Base-by-base conservation (phyloP, 2,888 invertebrate genomes). In the Temnothorax unifasciatus region DNA sequence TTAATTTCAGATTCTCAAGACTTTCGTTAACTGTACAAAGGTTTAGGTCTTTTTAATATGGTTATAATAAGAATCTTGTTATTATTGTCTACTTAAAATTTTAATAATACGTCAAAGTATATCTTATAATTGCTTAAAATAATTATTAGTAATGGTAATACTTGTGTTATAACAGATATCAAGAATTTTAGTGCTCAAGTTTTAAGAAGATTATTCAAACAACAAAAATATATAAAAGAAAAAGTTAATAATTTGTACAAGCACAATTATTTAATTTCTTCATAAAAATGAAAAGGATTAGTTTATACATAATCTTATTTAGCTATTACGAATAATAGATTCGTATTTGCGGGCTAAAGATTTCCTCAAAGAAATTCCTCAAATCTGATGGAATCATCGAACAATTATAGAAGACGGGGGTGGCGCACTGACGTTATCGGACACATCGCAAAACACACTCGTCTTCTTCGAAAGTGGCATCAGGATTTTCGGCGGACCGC, bases 391-490 rank as follows among this genome's bases (percentile, higher is more conserved):
- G 79, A 59, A 81, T 81, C 74, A 59, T 74, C 47, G 34, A 81
- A 61, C 79, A 79, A 79, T 73, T 73, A 81, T 81, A 81, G 73
- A 81, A 81, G 21, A 81, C 41, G 74, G 47, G 74, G n/a, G 47
- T 47, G 59, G 18, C 47, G 76, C n/a, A 34, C 74, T 79, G 73
- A 79, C 77, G 77, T 79, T 79, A 79, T 79, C 74, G 44, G 34
- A 21, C 79, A 59, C 59, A 44, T 81, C 74, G 34, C 74, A n/a
- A 57, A 77, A 69, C 57, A 29, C 44, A 54, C 21, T 76, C 66
- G 13, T 81, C 75, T 25, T 59, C 44, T 71, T 79, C 47, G 59
- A 59, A 81, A 47, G 44, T 44, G 74, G 79, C 73, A 59, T 73
- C 47, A 18, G 59, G 74, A 73, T 81, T 73, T 74, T 74, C 57